Evolutionary conservation across 2,797 vertebrate genomes (phyloP).

Genomic region (Paedocypris micromegethes): DNA sequence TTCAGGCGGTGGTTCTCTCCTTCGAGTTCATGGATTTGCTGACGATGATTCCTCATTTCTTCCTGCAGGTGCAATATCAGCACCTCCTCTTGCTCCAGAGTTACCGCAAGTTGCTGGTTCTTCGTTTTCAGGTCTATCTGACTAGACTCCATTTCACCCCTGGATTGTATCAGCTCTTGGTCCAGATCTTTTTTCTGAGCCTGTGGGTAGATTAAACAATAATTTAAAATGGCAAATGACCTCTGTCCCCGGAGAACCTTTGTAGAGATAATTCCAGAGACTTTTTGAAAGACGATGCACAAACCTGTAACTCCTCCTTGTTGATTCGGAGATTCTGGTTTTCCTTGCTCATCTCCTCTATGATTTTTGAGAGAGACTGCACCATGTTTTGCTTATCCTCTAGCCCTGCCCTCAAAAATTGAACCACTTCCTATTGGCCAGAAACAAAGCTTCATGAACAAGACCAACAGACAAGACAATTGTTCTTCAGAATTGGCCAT

Average conservation of each 20-base stretch:
- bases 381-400: constrained; percentile 55
- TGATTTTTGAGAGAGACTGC: constrained; percentile 55
- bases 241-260: background rate
- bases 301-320: constrained; percentile 64
- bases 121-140: constrained; percentile 72
- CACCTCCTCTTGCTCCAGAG: constrained; percentile 78
- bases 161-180: constrained; percentile 66
- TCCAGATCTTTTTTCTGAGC: constrained; percentile 71
- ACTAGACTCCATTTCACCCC: constrained; percentile 64
- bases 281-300: background rate
- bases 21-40: constrained; percentile 77
- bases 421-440: constrained; percentile 46
- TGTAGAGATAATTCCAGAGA: background rate
- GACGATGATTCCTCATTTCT: constrained; percentile 76
- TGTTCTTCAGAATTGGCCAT: too few relatives aligned
- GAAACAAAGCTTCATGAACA: too few relatives aligned
- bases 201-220: constrained; percentile 54
- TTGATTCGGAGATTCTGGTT: constrained; percentile 63
- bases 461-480: too few relatives aligned
- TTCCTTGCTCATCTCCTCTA: constrained; percentile 63
- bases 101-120: constrained; percentile 77
- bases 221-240: background rate
- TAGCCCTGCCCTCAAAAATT: constrained; percentile 53
- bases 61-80: constrained; percentile 76
- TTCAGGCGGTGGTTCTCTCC: constrained; percentile 85